Evolutionary conservation across 2,113 vertebrate species (phyloP).

Genomic region (Microcebus jonahi): DNA sequence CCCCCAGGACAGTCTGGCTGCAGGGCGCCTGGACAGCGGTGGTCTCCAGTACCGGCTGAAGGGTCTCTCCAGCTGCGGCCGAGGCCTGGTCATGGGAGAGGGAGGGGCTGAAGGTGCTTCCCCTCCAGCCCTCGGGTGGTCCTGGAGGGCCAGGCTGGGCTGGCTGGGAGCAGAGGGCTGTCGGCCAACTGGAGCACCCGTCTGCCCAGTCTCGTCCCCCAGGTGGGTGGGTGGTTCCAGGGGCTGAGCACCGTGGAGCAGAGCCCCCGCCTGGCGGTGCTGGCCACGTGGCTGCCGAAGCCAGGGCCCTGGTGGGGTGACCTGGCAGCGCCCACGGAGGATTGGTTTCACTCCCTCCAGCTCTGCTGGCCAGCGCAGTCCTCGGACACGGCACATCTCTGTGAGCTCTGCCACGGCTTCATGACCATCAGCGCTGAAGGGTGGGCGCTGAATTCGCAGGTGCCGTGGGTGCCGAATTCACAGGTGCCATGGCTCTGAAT

Average conservation of each 20-base stretch:
- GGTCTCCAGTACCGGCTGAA: slow-evolving; percentile 27
- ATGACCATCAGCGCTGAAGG: accelerated
- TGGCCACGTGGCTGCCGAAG: accelerated
- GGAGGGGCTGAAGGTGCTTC: neutral
- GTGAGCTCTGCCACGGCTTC: neutral
- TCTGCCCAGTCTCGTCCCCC: no score
- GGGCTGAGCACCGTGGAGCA: no score
- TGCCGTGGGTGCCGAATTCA: neutral
- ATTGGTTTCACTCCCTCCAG: neutral
- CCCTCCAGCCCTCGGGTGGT: no score
- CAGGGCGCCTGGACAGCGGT: neutral
- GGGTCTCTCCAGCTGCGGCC: neutral
- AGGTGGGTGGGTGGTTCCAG: neutral
- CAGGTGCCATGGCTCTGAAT: no score
- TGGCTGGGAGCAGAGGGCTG: neutral
- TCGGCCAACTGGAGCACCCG: accelerated
- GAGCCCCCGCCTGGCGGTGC: neutral
- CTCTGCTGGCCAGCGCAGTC: neutral
- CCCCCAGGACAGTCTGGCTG: neutral
- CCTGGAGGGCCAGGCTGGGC: neutral
- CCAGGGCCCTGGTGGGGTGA: neutral
- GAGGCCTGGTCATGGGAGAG: neutral
- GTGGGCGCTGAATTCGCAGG: neutral
- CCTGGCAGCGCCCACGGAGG: neutral
- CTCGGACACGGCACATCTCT: neutral